A percentile compares a stretch with the other conserved stretches of the same genome.
Conservation (phyloP, 2,888 invertebrate species). For the Ormia ochracea region DNA sequence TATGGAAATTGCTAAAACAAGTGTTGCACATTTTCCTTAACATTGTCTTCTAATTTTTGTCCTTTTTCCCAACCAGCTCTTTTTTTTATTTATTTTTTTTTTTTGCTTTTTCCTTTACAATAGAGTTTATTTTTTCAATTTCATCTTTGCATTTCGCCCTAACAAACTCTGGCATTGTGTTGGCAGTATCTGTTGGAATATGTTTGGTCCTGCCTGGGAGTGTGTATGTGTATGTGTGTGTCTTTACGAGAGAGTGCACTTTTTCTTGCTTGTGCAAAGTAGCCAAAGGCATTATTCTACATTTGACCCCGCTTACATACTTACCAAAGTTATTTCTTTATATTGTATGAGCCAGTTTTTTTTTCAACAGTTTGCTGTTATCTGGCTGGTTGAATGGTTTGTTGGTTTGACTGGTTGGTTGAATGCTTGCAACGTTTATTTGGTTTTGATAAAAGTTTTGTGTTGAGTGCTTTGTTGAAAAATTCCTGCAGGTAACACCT, state of each 20-base stretch:
- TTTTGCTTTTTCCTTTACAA: slow-evolving; percentile 17
- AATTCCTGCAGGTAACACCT: slow-evolving; percentile 57
- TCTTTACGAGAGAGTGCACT: not conserved
- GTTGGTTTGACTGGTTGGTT: slow-evolving; percentile 22
- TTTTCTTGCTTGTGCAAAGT: slow-evolving; percentile 2
- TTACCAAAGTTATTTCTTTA: slow-evolving; percentile 11
- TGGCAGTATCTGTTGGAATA: not conserved
- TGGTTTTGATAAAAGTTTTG: slow-evolving; percentile 43
- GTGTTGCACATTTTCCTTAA: slow-evolving; percentile 59
- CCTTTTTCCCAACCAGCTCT: not conserved
- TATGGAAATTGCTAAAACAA: slow-evolving; percentile 62
- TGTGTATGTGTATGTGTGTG: not conserved
- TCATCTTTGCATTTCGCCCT: not conserved
- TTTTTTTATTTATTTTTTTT: slow-evolving; percentile 30
- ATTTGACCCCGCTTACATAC: slow-evolving; percentile 57
- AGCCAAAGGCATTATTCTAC: slow-evolving; percentile 53
- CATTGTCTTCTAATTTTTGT: slow-evolving; percentile 17
- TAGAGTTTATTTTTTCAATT: slow-evolving; percentile 43
- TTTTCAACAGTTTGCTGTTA: not conserved
- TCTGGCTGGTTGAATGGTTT: slow-evolving; percentile 16
- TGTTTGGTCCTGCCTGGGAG: not conserved
- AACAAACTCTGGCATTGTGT: slow-evolving; percentile 6
- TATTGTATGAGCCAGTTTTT: too few relatives aligned
- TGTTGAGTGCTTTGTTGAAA: slow-evolving; percentile 59
- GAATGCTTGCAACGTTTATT: slow-evolving; percentile 34